Percentiles rank a stretch among this genome's conserved stretches.
These are phyloP conservation scores for Gymnoscelis rufifasciata DNA, from an alignment of 2,888 invertebrate species.

Conservation along the genomic window DNA sequence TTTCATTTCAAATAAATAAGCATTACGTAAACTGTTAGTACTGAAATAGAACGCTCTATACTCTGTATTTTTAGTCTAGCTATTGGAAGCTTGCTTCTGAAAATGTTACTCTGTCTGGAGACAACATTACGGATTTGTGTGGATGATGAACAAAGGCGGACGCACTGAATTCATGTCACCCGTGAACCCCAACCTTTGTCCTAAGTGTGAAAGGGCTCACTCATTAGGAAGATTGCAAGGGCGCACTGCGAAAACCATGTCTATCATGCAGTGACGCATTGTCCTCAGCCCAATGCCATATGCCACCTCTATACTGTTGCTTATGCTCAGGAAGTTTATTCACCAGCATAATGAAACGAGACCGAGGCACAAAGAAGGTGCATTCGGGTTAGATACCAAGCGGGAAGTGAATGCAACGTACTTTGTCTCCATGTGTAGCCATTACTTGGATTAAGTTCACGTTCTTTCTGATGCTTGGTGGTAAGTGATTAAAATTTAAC, in stretches of 20 bases:
- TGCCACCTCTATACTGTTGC: slow-evolving; percentile 52
- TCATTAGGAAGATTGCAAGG: slow-evolving; percentile 79
- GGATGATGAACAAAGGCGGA: slow-evolving; percentile 56
- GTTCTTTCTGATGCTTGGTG: slow-evolving; percentile 5
- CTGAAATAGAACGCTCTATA: background rate
- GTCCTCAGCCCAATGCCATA: slow-evolving; percentile 55
- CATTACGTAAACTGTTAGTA: background rate
- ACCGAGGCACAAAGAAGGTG: slow-evolving; percentile 56
- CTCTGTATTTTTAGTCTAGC: slow-evolving; percentile 3
- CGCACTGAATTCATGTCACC: slow-evolving; percentile 67
- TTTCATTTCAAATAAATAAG: background rate
- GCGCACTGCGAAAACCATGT: slow-evolving; percentile 64
- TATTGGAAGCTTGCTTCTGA: slow-evolving; percentile 15
- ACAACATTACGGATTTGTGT: slow-evolving; percentile 41
- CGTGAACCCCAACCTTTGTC: slow-evolving; percentile 73
- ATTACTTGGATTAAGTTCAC: slow-evolving; percentile 56
- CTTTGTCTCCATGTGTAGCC: slow-evolving; percentile 33
- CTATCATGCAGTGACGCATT: slow-evolving; percentile 55
- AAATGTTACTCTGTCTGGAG: slow-evolving; percentile 11
- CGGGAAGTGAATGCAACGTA: slow-evolving; percentile 47
- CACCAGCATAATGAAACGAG: slow-evolving; percentile 55
- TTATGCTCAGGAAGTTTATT: slow-evolving; percentile 61
- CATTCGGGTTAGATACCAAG: slow-evolving; percentile 59
- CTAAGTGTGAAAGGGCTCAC: slow-evolving; percentile 75
- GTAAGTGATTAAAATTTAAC: slow-evolving; percentile 4